Percentiles rank a stretch among this genome's conserved stretches.
phyloP scores from a whole-genome alignment of 2,888 invertebrate genomes.

The Hypercompe scribonia region DNA sequence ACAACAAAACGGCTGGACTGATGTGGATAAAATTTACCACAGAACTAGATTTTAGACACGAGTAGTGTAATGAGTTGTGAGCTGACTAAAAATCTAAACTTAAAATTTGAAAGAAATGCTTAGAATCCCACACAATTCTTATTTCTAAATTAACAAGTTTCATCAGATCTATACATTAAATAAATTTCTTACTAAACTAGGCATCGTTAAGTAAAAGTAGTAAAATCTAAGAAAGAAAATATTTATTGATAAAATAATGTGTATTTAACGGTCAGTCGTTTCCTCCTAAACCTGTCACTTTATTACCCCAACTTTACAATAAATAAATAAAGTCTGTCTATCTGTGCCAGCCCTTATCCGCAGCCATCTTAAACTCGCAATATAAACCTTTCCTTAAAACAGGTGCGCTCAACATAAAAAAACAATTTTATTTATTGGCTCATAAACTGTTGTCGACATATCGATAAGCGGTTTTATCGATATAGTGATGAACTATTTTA shows the following conservation, averaged over 20 bases:
- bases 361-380: constrained; percentile 7
- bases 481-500: constrained; percentile 46
- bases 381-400: constrained; percentile 31
- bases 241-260: background rate
- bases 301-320: background rate
- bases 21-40: too few relatives aligned
- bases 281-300: background rate
- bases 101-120: too few relatives aligned
- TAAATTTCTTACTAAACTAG: background rate
- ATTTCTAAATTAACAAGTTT: background rate
- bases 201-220: background rate
- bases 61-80: too few relatives aligned
- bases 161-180: background rate
- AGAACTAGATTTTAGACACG: too few relatives aligned
- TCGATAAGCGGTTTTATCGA: constrained; percentile 37
- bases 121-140: background rate
- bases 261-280: background rate
- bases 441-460: constrained; percentile 8
- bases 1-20: too few relatives aligned
- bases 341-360: background rate
- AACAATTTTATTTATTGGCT: constrained; percentile 11
- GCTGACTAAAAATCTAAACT: too few relatives aligned
- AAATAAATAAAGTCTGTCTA: background rate
- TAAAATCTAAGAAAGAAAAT: background rate
- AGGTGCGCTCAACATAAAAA: constrained; percentile 46